Evolutionary conservation across 2,888 invertebrate species (phyloP).

Genomic region (Ommatoiulus sabulosus): DNA sequence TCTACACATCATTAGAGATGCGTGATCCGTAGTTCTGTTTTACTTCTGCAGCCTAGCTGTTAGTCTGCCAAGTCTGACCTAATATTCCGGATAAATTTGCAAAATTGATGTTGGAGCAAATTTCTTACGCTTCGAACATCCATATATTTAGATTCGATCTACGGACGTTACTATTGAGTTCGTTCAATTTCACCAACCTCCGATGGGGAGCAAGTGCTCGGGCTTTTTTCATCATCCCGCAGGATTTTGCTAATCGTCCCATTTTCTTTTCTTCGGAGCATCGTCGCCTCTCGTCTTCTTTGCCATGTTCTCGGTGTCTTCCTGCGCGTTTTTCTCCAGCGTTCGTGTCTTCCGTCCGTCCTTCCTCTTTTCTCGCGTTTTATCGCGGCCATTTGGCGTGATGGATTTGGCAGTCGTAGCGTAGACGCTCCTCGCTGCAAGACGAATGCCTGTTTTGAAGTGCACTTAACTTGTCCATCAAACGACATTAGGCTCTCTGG

Average conservation of each 20-base stretch:
- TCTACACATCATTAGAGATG: too few species aligned
- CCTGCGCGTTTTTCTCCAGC: neutral
- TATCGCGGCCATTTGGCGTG: conserved; percentile 33
- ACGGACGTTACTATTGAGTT: too few species aligned
- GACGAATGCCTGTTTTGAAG: conserved; percentile 51
- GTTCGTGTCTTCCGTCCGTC: conserved; percentile 30
- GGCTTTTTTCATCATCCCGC: neutral
- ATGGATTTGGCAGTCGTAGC: conserved; percentile 26
- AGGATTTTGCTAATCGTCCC: neutral
- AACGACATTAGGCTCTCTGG: conserved; percentile 19
- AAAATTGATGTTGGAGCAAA: too few species aligned
- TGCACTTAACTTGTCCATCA: conserved; percentile 51
- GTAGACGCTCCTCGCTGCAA: conserved; percentile 49
- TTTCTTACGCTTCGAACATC: too few species aligned
- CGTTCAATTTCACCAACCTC: too few species aligned
- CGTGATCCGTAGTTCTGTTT: too few species aligned
- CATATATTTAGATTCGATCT: too few species aligned
- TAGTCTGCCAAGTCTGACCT: too few species aligned
- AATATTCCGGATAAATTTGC: too few species aligned
- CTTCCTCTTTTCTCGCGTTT: conserved; percentile 41
- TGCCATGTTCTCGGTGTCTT: neutral
- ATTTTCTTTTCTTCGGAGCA: neutral
- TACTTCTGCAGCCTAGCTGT: too few species aligned
- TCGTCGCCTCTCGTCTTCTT: neutral
- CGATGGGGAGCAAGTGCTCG: neutral